Conservation (phyloP, 2,888 invertebrate species). For the Diplolepis rosae region DNA sequence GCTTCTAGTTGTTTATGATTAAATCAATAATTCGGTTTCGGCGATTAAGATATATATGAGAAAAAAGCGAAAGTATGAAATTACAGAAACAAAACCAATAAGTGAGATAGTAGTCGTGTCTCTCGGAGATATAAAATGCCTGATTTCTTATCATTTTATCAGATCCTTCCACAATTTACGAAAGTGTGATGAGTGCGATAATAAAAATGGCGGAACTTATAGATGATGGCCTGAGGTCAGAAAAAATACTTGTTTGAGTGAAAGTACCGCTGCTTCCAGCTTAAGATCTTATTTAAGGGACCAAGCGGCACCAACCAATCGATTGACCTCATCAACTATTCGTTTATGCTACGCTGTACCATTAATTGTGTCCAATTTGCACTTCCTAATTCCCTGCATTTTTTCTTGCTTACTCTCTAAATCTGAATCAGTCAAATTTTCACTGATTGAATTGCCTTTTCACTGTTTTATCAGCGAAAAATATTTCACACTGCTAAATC, state of each 20-base stretch:
- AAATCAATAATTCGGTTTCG: constrained; percentile 34
- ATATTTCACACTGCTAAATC: too few species aligned
- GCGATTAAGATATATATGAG: not conserved
- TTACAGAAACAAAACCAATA: not conserved
- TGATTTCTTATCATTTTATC: not conserved
- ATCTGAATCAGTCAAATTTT: too few species aligned
- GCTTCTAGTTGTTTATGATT: constrained; percentile 46
- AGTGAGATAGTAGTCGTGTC: too few species aligned
- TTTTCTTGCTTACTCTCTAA: too few species aligned
- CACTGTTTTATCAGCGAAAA: too few species aligned
- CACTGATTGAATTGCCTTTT: too few species aligned
- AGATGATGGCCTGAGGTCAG: constrained; percentile 1
- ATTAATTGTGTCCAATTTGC: constrained; percentile 44
- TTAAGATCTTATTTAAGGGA: constrained; percentile 23
- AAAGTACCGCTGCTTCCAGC: constrained; percentile 24
- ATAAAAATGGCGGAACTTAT: constrained; percentile 34
- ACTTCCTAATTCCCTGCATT: not conserved
- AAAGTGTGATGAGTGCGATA: constrained; percentile 9
- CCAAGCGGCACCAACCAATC: constrained; percentile 41
- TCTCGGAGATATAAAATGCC: too few species aligned
- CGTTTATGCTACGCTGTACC: constrained; percentile 38
- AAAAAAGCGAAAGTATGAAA: not conserved
- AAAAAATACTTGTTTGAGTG: constrained; percentile 16
- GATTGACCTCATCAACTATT: constrained; percentile 42
- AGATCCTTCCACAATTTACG: not conserved